Evolutionary conservation across 1,140 invertebrate species (phyloP), one percentile per base, ranked within the genome.

Genomic region (Coptotermes formosanus): DNA sequence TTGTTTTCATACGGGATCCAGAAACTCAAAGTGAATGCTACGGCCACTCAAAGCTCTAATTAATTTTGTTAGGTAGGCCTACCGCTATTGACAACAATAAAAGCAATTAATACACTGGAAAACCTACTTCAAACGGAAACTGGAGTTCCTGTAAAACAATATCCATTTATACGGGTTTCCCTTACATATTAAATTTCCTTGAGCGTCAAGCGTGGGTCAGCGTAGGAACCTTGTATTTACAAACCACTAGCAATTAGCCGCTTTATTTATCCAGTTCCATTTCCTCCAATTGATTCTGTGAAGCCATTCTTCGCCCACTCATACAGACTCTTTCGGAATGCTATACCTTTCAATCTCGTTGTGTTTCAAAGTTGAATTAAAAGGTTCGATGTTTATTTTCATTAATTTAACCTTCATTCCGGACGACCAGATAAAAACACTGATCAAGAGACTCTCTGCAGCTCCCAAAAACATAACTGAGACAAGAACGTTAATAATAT

Each of bases 311-410:
- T 7, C 21, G 3, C n/a, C 23, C 23, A n/a, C 14, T 25, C 64
- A n/a, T 3, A 69, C n/a, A n/a, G n/a, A 3, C 64, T 69, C 64
- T 69, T 69, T 30, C 64, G n/a, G n/a, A n/a, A 30, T 69, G 6
- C 19, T 64, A 64, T 64, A 64, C 23, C 7, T 16, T 9, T 69
- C 64, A 69, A n/a, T 69, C 64, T 69, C 21, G 23, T 3, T 3
- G 64, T 25, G 12, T 69, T 69, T 69, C 64, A 69, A 69, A 69
- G 64, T 69, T 69, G n/a, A 69, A 69, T 69, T 69, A 69, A 69
- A 69, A 69, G 25, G 64, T 69, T 25, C 23, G 14, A 12, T 21
- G 64, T 21, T 55, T 55, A 55, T 55, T 55, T 55, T 55, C 52
- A 2, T 55, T 55, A 8, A 9, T 55, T 55, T 55, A 55, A 12